Conservation (phyloP, 2,888 invertebrate species). For the Lepas anatifera region DNA sequence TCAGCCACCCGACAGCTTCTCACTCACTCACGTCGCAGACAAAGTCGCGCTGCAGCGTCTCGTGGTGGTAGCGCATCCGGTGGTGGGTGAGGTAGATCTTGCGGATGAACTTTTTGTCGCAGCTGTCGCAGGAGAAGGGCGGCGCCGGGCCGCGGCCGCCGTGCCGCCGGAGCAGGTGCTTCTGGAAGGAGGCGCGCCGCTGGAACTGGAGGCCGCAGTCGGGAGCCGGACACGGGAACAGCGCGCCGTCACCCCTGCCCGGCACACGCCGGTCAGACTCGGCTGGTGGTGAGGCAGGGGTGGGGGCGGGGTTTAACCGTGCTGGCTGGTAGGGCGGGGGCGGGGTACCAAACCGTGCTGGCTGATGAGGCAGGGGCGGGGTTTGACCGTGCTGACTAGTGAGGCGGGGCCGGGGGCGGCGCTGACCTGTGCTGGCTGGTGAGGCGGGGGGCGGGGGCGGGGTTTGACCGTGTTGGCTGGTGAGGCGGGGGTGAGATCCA, state of each 20-base stretch:
- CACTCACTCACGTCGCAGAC: constrained; percentile 24
- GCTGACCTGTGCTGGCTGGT: constrained; percentile 24
- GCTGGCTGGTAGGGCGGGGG: too few species aligned
- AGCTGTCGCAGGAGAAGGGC: constrained; percentile 21
- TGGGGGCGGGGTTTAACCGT: too few species aligned
- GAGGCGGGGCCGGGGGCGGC: too few species aligned
- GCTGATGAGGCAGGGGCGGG: too few species aligned
- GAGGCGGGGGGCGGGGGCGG: too few species aligned
- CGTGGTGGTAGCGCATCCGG: constrained; percentile 22
- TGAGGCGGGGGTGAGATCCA: too few species aligned
- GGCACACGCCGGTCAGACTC: too few species aligned
- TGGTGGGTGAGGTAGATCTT: constrained; percentile 25
- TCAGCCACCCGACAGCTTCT: too few species aligned
- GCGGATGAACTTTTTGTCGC: constrained; percentile 24
- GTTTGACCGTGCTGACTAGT: too few species aligned
- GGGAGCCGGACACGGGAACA: neutral
- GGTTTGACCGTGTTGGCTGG: too few species aligned
- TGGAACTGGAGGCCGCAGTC: constrained; percentile 23
- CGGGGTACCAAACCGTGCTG: too few species aligned
- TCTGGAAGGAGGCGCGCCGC: constrained; percentile 23
- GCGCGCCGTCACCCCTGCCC: neutral
- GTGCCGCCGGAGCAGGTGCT: constrained; percentile 22
- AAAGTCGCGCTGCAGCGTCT: constrained; percentile 21
- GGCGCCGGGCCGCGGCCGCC: constrained; percentile 14
- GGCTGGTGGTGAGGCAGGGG: too few species aligned